These are phyloP conservation scores for Parascotia fuliginaria DNA, from an alignment of 2,888 invertebrate species.

Conservation along the genomic window DNA sequence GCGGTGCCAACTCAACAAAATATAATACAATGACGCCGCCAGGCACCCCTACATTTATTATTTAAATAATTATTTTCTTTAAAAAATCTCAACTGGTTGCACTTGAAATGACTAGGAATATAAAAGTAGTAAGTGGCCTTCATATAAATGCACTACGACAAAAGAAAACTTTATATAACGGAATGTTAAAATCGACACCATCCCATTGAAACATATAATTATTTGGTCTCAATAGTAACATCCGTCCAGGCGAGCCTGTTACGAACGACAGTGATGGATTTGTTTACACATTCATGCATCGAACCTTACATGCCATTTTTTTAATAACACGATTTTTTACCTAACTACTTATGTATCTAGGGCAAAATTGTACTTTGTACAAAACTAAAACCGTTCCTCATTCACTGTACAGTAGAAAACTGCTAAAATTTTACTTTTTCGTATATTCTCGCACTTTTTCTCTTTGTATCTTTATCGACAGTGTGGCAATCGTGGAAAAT, in stretches of 20 bases:
- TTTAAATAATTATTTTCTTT: conserved; percentile 73
- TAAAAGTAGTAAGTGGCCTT: conserved; percentile 81
- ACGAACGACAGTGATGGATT: conserved; percentile 72
- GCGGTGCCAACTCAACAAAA: conserved; percentile 62
- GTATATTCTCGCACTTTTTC: conserved; percentile 59
- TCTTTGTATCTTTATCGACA: conserved; percentile 56
- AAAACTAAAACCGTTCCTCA: conserved; percentile 76
- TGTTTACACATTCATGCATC: conserved; percentile 74
- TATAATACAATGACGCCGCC: conserved; percentile 75
- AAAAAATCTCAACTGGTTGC: conserved; percentile 84
- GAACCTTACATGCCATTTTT: conserved; percentile 71
- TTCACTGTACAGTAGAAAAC: conserved; percentile 73
- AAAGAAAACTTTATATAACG: conserved; percentile 67
- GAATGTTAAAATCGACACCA: conserved; percentile 86
- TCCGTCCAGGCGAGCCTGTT: conserved; percentile 70
- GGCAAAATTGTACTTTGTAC: conserved; percentile 86
- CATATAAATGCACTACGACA: conserved; percentile 75
- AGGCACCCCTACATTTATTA: conserved; percentile 50
- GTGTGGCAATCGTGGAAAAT: conserved; percentile 71
- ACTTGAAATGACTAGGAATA: conserved; percentile 85
- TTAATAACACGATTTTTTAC: conserved; percentile 78
- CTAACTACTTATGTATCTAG: conserved; percentile 85
- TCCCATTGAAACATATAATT: conserved; percentile 83
- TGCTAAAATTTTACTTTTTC: conserved; percentile 60
- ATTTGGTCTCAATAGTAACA: conserved; percentile 85